phyloP scores from a whole-genome alignment of 1,140 invertebrate genomes.

The Drosophila willistoni region DNA sequence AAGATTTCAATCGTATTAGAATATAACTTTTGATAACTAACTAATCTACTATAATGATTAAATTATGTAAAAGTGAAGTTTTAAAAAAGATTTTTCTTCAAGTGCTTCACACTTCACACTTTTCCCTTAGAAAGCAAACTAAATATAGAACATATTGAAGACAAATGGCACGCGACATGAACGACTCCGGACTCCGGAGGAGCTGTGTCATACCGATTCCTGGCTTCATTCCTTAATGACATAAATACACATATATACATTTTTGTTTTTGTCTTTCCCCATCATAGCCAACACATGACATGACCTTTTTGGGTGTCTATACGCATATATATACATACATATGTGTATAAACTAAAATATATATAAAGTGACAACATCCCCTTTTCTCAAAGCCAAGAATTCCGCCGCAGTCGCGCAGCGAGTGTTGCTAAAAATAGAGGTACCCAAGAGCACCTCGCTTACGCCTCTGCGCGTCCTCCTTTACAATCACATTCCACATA shows the following conservation, averaged over 20 bases:
- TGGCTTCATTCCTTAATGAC: slow-evolving; percentile 10
- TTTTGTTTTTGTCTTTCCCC: slow-evolving; percentile 7
- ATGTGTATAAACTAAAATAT: background rate
- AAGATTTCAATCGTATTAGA: no score
- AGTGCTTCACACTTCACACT: background rate
- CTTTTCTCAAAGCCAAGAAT: slow-evolving; percentile 46
- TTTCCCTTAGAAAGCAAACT: background rate
- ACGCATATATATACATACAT: background rate
- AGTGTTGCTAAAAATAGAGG: slow-evolving; percentile 72
- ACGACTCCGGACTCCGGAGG: background rate
- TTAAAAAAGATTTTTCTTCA: background rate
- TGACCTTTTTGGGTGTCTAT: slow-evolving; percentile 20
- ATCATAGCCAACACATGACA: slow-evolving; percentile 21
- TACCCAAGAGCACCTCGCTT: slow-evolving; percentile 13
- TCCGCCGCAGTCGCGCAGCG: slow-evolving; percentile 47
- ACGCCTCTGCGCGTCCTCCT: slow-evolving; percentile 52
- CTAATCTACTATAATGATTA: no score
- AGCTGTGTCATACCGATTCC: background rate
- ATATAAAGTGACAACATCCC: slow-evolving; percentile 54
- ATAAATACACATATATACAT: slow-evolving; percentile 7
- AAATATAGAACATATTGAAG: slow-evolving; percentile 7
- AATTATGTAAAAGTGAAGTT: no score
- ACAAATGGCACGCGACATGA: slow-evolving; percentile 18
- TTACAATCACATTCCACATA: slow-evolving; percentile 70
- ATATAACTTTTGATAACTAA: no score